Evolutionary conservation across 2,797 vertebrate species (phyloP), one percentile per base, ranked within the genome.

Genomic region (Micrastur ruficollis): DNA sequence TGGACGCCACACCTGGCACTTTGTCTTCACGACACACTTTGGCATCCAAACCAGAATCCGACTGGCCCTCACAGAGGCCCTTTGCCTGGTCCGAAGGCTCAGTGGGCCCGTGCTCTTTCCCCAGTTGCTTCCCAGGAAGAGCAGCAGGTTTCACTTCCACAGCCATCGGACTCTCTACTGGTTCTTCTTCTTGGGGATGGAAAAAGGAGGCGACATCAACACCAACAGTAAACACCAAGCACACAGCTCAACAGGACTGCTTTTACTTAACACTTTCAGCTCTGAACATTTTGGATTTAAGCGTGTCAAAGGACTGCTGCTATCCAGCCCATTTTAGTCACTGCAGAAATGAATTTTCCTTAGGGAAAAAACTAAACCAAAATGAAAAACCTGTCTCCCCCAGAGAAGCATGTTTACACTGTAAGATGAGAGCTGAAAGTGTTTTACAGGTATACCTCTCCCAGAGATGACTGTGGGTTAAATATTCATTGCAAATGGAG

Each of bases 181-280:
- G 98, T 98, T 99, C 99, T 98, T 99, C 99, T 99, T 98, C 97
- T 99, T 98, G 97, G 97, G 98, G 97, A 98, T 97, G 98, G 98
- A 98, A 98, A 99, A 98, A 99, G 98, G 99, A 98, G 98, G 98
- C 97, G 95, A 99, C 98, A 98, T 98, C 98, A 99, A 98, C 96
- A 98, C 93, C 97, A 98, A 88, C 75, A 98, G 98, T 98, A 98
- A 99, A 99, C 98, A 99, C 97, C 98, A 97, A 76, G 93, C 78
- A 98, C 96, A 97, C 34, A 81, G 97, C 90, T 95, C 86, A 96
- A 94, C 90, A 97, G 80, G 92, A 95, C 63, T 88, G 93, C 73
- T 90, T 94, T 70, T 61, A 90, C 32, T 12, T 56, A 97, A 98
- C 97, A 97, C 98, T 98, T 98, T 98, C 97, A 98, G 98, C 98